phyloP scores from a whole-genome alignment of 2,888 invertebrate species.

The Lottia scabra region DNA sequence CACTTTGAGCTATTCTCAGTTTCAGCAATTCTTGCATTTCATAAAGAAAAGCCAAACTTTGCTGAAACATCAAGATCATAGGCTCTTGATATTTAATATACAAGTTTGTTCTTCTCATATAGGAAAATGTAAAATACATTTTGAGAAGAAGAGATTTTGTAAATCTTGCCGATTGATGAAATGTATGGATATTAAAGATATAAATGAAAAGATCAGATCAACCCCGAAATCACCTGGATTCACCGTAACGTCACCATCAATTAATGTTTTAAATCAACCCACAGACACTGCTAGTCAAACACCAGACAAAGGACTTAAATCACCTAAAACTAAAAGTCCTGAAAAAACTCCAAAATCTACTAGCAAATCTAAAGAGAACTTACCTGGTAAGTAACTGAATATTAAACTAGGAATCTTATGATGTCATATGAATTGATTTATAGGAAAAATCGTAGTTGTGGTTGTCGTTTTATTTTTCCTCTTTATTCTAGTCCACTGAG shows the following conservation, averaged over 20 bases:
- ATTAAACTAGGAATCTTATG: too few species aligned
- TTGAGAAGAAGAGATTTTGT: conserved; percentile 70
- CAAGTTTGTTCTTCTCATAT: conserved; percentile 2
- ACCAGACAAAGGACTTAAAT: neutral
- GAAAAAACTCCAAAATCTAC: neutral
- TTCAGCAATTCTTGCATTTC: too few species aligned
- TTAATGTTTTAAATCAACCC: neutral
- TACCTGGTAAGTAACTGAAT: neutral
- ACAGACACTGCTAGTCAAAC: neutral
- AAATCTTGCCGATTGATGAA: conserved; percentile 89
- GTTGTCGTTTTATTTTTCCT: too few species aligned
- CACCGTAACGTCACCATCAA: neutral
- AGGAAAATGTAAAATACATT: conserved; percentile 34
- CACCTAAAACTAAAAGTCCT: neutral
- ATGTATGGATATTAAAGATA: conserved; percentile 70
- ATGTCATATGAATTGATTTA: too few species aligned
- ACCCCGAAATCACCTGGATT: neutral
- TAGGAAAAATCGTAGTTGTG: too few species aligned
- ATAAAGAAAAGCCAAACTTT: too few species aligned
- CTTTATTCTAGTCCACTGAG: too few species aligned
- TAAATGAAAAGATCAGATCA: neutral
- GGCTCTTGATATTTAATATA: too few species aligned
- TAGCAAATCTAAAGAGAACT: neutral
- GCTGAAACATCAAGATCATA: too few species aligned
- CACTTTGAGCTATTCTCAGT: too few species aligned